phyloP scores from a whole-genome alignment of 1,140 invertebrate species.

The Aphidius ervi region DNA sequence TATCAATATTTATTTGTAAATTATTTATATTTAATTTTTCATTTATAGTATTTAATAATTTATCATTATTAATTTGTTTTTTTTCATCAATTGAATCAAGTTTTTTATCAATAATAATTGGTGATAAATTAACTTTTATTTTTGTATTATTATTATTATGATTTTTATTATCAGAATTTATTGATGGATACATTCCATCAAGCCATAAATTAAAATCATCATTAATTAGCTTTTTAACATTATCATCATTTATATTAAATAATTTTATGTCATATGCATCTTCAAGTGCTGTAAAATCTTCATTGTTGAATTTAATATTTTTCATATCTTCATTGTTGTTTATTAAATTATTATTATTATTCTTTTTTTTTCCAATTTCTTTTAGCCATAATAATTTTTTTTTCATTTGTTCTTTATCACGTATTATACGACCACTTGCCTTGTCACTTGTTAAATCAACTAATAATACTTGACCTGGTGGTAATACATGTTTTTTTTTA shows the following conservation, averaged over 20 bases:
- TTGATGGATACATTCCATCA: too few relatives aligned
- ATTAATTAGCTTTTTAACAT: too few relatives aligned
- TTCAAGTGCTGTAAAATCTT: conserved; percentile 5
- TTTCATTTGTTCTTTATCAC: conserved; percentile 26
- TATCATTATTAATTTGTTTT: not conserved
- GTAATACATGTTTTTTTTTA: conserved; percentile 24
- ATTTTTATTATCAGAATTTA: too few relatives aligned
- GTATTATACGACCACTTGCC: conserved; percentile 30
- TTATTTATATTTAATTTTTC: conserved; percentile 3
- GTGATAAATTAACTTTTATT: too few relatives aligned
- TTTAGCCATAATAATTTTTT: conserved; percentile 37
- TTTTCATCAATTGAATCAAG: too few relatives aligned
- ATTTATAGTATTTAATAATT: not conserved
- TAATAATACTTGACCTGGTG: conserved; percentile 34
- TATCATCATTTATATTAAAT: too few relatives aligned
- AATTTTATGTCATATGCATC: too few relatives aligned
- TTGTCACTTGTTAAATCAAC: conserved; percentile 44
- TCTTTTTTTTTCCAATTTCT: conserved; percentile 30
- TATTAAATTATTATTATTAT: not conserved
- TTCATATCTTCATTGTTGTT: conserved; percentile 4
- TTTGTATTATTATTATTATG: too few relatives aligned
- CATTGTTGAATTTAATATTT: conserved; percentile 11
- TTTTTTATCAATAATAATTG: too few relatives aligned
- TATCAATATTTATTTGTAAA: not conserved
- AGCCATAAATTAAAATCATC: too few relatives aligned